Percentiles rank a stretch among this genome's conserved stretches.
Conservation (phyloP, 2,888 invertebrate species). For the Elgonia sp. region DNA sequence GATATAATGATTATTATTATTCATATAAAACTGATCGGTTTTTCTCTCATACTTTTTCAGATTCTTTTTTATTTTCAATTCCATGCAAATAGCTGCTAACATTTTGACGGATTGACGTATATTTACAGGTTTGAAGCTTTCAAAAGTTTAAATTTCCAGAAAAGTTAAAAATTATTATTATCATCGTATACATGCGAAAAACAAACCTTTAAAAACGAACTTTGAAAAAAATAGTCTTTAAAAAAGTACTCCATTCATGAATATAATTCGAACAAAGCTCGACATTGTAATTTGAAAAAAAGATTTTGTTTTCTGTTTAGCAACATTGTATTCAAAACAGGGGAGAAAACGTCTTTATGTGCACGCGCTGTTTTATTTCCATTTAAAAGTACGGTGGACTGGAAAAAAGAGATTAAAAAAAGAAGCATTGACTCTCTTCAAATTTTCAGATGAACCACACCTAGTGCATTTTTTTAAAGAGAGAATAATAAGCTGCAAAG, state of each 20-base stretch:
- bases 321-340: constrained; percentile 55
- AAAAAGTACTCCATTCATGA: constrained; percentile 21
- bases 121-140: constrained; percentile 31
- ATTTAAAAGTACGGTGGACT: constrained; percentile 35
- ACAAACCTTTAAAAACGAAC: background rate
- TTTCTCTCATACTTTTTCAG: too few species aligned
- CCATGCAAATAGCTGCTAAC: constrained; percentile 24
- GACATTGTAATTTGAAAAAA: constrained; percentile 42
- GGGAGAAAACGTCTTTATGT: constrained; percentile 48
- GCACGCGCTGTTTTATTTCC: constrained; percentile 40
- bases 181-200: constrained; percentile 16
- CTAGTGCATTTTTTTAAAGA: constrained; percentile 41
- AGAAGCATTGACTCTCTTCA: constrained; percentile 24
- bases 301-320: background rate
- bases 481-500: constrained; percentile 51
- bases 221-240: background rate
- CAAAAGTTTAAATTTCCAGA: constrained; percentile 40
- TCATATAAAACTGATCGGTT: too few species aligned
- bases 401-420: constrained; percentile 18
- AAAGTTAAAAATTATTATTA: constrained; percentile 3
- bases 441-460: constrained; percentile 55
- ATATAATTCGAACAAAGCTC: constrained; percentile 2
- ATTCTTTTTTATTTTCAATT: constrained; percentile 23
- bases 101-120: constrained; percentile 44
- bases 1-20: too few species aligned